These are phyloP conservation scores for Protomyctophum bolini DNA, from an alignment of 2,113 vertebrate genomes.

Conservation along the genomic window DNA sequence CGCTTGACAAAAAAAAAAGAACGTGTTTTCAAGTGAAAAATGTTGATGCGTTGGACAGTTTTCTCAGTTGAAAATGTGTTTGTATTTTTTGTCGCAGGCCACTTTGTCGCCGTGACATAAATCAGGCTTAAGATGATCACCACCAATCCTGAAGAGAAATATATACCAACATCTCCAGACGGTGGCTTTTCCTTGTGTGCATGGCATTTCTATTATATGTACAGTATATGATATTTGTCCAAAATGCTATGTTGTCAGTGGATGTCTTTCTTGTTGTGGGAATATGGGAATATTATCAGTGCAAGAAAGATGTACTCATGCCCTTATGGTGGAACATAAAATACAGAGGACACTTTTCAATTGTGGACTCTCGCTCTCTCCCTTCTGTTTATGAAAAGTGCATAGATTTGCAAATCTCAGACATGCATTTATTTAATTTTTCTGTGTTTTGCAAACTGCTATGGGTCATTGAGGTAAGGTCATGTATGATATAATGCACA, in stretches of 20 bases:
- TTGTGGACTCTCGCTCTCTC: constrained; percentile 47
- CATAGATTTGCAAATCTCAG: constrained; percentile 49
- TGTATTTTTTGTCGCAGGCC: too few relatives aligned
- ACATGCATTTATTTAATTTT: constrained; percentile 54
- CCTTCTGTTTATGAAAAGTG: constrained; percentile 5
- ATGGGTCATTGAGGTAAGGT: constrained; percentile 64
- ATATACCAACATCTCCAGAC: constrained; percentile 60
- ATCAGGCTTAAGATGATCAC: constrained; percentile 29
- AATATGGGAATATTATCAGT: constrained; percentile 59
- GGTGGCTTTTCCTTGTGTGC: constrained; percentile 76
- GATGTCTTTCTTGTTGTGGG: constrained; percentile 75
- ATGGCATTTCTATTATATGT: constrained; percentile 83
- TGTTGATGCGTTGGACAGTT: too few relatives aligned
- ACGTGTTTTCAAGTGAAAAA: too few relatives aligned
- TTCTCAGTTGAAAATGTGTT: too few relatives aligned
- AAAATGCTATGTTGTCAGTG: constrained; percentile 75
- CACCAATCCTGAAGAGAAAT: constrained; percentile 54
- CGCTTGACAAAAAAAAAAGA: too few relatives aligned
- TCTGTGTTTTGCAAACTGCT: constrained; percentile 55
- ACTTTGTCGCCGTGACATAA: too few relatives aligned
- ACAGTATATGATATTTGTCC: constrained; percentile 78
- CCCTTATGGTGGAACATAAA: constrained; percentile 54
- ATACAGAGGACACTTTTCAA: constrained; percentile 31
- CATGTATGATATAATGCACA: constrained; percentile 76
- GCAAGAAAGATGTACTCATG: constrained; percentile 48